Percentiles rank a stretch among this genome's conserved stretches.
Evolutionary conservation across 2,888 invertebrate genomes (phyloP).

Genomic region (Ethmia dodecea): DNA sequence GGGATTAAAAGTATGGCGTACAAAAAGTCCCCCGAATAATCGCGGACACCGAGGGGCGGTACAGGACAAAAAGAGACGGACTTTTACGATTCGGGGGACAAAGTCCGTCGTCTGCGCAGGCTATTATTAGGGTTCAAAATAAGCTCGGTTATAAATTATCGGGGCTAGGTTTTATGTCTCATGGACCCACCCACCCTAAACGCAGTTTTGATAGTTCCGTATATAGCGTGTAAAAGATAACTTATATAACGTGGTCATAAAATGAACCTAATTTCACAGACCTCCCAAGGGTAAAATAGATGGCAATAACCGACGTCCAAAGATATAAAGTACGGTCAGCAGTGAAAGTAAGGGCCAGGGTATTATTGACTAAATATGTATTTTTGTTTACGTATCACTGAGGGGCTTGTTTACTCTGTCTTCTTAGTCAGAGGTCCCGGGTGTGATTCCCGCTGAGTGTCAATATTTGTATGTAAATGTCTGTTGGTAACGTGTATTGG

Average conservation of each 20-base stretch:
- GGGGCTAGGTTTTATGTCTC: background rate
- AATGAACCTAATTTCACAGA: conserved; percentile 5
- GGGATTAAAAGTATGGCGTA: too few relatives aligned
- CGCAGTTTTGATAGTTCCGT: background rate
- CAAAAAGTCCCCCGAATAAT: too few relatives aligned
- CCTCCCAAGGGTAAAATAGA: conserved; percentile 1
- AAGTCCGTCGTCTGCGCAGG: background rate
- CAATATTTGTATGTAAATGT: too few relatives aligned
- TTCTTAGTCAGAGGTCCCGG: too few relatives aligned
- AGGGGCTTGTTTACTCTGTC: background rate
- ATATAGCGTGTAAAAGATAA: background rate
- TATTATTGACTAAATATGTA: background rate
- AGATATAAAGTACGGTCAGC: too few relatives aligned
- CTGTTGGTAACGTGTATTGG: too few relatives aligned
- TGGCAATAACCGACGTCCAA: too few relatives aligned
- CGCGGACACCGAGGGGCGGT: too few relatives aligned
- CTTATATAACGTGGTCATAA: conserved; percentile 3
- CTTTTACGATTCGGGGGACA: too few relatives aligned
- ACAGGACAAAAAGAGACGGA: too few relatives aligned
- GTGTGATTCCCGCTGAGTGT: too few relatives aligned
- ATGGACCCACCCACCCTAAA: background rate
- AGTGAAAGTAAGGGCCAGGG: too few relatives aligned
- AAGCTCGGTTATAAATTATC: background rate
- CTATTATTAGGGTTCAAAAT: background rate
- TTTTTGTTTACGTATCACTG: background rate